A percentile compares a stretch with the other conserved stretches of the same genome.
These are phyloP conservation scores for Uromys caudimaculatus DNA, from an alignment of 2,797 vertebrate genomes.

Conservation along the genomic window DNA sequence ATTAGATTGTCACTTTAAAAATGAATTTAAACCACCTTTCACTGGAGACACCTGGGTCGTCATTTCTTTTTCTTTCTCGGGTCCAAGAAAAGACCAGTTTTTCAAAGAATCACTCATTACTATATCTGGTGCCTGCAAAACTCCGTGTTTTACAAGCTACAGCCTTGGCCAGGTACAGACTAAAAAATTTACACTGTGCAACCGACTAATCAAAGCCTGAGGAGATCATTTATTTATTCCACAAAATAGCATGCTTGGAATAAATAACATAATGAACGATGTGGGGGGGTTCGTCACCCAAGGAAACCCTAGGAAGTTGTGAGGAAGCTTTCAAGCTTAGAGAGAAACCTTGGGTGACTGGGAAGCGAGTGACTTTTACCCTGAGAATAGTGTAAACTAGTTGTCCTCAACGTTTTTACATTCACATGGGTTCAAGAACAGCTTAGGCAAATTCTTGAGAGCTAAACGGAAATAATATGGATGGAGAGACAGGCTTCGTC, in stretches of 20 bases:
- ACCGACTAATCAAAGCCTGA: background rate
- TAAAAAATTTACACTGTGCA: background rate
- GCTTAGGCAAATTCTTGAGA: constrained; percentile 7
- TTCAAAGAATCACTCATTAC: background rate
- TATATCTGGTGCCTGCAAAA: background rate
- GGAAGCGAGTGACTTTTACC: constrained; percentile 4
- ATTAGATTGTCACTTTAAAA: constrained; percentile 39
- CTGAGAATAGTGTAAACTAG: background rate
- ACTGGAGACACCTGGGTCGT: constrained; percentile 13
- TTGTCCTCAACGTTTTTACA: background rate
- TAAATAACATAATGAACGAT: background rate
- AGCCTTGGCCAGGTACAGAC: background rate
- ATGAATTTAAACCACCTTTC: constrained; percentile 14
- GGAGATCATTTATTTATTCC: background rate
- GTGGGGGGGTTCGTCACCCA: background rate
- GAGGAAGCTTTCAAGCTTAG: background rate
- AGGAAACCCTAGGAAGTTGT: background rate
- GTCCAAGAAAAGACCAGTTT: constrained; percentile 47
- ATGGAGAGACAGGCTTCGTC: background rate
- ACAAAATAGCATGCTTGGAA: background rate
- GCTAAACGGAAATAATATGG: background rate
- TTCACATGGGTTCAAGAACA: background rate
- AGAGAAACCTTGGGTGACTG: background rate
- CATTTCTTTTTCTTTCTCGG: constrained; percentile 47
- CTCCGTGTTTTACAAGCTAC: background rate